Base-by-base conservation (phyloP, 2,888 invertebrate species). In the Campopleginae sp. region DNA sequence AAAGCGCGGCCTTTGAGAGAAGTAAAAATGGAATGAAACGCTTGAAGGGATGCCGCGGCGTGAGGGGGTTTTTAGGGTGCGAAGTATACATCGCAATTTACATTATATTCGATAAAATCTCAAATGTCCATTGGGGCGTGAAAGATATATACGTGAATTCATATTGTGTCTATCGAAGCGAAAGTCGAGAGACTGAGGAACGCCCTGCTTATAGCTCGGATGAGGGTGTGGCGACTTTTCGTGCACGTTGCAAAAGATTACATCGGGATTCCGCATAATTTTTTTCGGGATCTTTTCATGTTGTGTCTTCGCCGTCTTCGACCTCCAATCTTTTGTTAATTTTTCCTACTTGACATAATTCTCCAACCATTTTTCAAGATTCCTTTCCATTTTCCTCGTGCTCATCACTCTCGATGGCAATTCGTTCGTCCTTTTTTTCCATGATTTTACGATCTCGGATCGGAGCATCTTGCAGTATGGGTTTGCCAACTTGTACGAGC, bases 41-140 rank as follows among this genome's bases (percentile, higher is more conserved):
- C 89, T 91, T 91, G 90, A 91, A 90, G 90, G 91, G 88, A 46
- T 54, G 71, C 89, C 46, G 89, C 90, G 71, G 89, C 46, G 89
- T 90, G 90, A 88, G 88, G 88, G 3, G 58, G 23, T 58, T 89
- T 89, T 88, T 86, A 87, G 46, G 84, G 85, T 63, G 82, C 63
- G 54, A 8, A 71, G 81, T 71, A 65, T 88, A 88, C 89, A 86
- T 88, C 84, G 89, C 90, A 91, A 91, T 92, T 92, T 92, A 91
- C 90, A 91, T 91, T 91, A 90, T 91, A 92, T 92, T 90, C 91
- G 90, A 48, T 89, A 86, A 90, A 91, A 91, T 91, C 91, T 89
- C 87, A 88, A 89, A 90, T 90, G 90, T 90, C 88, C 90, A 91
- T 91, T 90, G 89, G 89, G 87, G 88, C 23, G 68, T 12, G 23